A percentile compares a stretch with the other conserved stretches of the same genome.
Evolutionary conservation across 2,797 vertebrate genomes (phyloP).

Genomic region (Hydrophis major): DNA sequence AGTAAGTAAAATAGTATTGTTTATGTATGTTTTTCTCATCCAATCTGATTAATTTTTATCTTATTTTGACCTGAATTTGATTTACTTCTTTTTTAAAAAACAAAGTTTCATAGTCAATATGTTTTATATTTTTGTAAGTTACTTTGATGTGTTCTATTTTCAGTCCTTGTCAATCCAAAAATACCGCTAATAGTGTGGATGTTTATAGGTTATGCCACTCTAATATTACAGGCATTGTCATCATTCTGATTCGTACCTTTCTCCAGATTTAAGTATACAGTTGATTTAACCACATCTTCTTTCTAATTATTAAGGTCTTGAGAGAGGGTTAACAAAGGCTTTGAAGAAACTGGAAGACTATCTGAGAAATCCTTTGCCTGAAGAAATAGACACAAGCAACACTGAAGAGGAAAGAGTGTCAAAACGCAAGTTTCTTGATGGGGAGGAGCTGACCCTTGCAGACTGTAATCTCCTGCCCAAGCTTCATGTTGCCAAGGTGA

Average conservation of each 20-base stretch:
- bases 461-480: conserved; percentile 99
- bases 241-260: neutral
- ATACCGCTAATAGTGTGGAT: neutral
- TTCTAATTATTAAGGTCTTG: conserved; percentile 73
- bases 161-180: neutral
- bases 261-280: neutral
- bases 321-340: conserved; percentile 84
- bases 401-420: conserved; percentile 82
- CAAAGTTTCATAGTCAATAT: neutral
- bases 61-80: neutral
- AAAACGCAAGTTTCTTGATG: conserved; percentile 87
- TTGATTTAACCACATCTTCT: conserved; percentile 3
- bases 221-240: neutral
- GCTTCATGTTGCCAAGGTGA: conserved; percentile 96
- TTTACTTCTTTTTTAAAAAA: neutral
- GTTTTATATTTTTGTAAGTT: neutral
- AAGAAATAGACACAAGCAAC: conserved; percentile 87
- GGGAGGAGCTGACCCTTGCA: conserved; percentile 89
- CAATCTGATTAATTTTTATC: neutral
- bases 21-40: neutral
- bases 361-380: conserved; percentile 82
- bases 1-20: neutral
- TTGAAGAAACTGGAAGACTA: conserved; percentile 91
- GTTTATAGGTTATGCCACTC: neutral
- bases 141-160: neutral